Percentiles rank a stretch among this genome's conserved stretches.
Evolutionary conservation across 2,888 invertebrate genomes (phyloP).

Genomic region (Blomia tropicalis): DNA sequence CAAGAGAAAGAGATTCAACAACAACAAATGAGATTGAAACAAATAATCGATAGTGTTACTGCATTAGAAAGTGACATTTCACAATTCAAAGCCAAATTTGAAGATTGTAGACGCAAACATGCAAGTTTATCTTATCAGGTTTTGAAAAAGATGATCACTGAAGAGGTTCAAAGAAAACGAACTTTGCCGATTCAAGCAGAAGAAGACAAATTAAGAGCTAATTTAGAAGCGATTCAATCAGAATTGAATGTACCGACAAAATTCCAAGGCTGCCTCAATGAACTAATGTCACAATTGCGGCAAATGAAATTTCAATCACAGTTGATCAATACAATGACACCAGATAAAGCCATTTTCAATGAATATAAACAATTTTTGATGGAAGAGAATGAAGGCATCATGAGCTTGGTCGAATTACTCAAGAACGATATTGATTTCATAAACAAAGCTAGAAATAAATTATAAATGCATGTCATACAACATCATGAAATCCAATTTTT

Average conservation of each 20-base stretch:
- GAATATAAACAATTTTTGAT: conserved; percentile 55
- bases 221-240: conserved; percentile 66
- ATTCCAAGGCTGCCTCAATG: conserved; percentile 77
- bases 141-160: conserved; percentile 65
- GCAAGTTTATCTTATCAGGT: conserved; percentile 66
- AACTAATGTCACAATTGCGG: conserved; percentile 64
- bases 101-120: conserved; percentile 62
- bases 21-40: conserved; percentile 60
- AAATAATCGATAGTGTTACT: conserved; percentile 55
- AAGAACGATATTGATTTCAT: conserved; percentile 46
- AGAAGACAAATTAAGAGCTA: conserved; percentile 71
- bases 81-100: conserved; percentile 58
- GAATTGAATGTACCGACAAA: conserved; percentile 80
- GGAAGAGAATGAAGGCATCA: conserved; percentile 75
- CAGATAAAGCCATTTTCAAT: conserved; percentile 48
- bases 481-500: background rate
- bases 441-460: background rate
- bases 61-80: conserved; percentile 64
- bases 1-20: conserved; percentile 52
- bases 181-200: conserved; percentile 72
- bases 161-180: conserved; percentile 70
- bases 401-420: conserved; percentile 64
- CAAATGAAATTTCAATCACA: conserved; percentile 37
- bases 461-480: background rate
- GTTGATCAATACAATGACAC: conserved; percentile 44